Percentiles rank a stretch among this genome's conserved stretches.
Evolutionary conservation across 2,113 vertebrate species (phyloP).

Genomic region (Microcebus tavaratra): DNA sequence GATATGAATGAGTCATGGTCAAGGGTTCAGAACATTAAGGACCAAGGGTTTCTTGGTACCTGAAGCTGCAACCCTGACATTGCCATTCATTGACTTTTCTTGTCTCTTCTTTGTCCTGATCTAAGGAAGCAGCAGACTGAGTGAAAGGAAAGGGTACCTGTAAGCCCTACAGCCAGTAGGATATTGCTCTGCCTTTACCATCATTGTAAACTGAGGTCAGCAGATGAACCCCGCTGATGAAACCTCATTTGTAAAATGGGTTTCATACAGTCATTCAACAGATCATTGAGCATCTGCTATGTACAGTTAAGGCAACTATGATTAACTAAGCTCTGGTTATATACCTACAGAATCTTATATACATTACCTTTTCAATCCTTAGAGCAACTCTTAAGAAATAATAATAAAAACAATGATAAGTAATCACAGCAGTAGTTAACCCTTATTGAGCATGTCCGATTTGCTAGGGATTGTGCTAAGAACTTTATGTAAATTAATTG

Average conservation of each 20-base stretch:
- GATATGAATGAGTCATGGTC: background rate
- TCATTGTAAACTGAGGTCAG: background rate
- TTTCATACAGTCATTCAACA: background rate
- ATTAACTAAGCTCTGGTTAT: background rate
- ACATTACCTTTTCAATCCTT: background rate
- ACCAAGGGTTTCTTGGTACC: background rate
- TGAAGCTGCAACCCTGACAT: background rate
- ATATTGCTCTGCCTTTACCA: background rate
- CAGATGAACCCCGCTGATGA: background rate
- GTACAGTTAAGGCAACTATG: background rate
- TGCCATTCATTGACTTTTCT: background rate
- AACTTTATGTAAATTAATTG: background rate
- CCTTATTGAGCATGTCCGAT: background rate
- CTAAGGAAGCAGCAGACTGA: background rate
- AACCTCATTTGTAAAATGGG: background rate
- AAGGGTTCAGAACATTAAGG: background rate
- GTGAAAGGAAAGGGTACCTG: background rate
- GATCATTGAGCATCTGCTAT: background rate
- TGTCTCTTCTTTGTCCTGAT: background rate
- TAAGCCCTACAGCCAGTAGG: background rate
- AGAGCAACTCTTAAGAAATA: background rate
- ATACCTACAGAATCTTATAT: background rate
- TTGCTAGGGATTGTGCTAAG: background rate
- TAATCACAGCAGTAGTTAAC: background rate
- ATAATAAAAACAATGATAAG: background rate